Evolutionary conservation across 30 jellyfish, hydroid and myxozoan species (phyloP).

Genomic region (Pelagia noctiluca): DNA sequence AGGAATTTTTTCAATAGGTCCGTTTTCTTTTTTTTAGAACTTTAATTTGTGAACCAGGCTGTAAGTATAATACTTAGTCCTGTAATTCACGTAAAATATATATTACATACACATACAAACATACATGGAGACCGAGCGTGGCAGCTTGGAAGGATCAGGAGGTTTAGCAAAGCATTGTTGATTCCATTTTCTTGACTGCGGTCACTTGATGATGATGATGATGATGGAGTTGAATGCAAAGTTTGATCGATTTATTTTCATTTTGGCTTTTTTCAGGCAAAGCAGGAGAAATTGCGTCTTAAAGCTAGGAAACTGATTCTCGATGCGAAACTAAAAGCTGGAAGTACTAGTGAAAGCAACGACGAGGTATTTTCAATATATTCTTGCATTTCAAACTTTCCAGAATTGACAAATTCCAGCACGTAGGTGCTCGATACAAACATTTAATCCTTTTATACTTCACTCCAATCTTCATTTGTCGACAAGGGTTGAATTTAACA

Average conservation of each 20-base stretch:
- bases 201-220: too few relatives aligned
- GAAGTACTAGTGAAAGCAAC: constrained; percentile 6
- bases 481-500: too few relatives aligned
- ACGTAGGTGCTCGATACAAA: too few relatives aligned
- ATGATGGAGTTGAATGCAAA: too few relatives aligned
- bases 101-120: background rate
- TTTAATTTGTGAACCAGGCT: too few relatives aligned
- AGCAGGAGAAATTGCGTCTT: constrained; percentile 82
- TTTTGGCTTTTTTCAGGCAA: constrained; percentile 49
- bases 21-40: background rate
- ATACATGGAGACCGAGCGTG: background rate
- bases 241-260: too few relatives aligned
- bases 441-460: too few relatives aligned
- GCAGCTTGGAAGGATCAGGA: too few relatives aligned
- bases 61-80: background rate
- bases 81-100: background rate
- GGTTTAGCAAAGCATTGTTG: background rate
- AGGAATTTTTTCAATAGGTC: background rate
- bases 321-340: constrained; percentile 82
- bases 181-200: background rate
- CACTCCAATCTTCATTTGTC: too few relatives aligned
- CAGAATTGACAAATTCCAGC: too few relatives aligned
- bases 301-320: constrained; percentile 82
- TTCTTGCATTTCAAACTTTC: background rate
- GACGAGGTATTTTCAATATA: constrained; percentile 26